Conservation (phyloP, 2,113 vertebrate genomes). For the Cardinalis cardinalis region DNA sequence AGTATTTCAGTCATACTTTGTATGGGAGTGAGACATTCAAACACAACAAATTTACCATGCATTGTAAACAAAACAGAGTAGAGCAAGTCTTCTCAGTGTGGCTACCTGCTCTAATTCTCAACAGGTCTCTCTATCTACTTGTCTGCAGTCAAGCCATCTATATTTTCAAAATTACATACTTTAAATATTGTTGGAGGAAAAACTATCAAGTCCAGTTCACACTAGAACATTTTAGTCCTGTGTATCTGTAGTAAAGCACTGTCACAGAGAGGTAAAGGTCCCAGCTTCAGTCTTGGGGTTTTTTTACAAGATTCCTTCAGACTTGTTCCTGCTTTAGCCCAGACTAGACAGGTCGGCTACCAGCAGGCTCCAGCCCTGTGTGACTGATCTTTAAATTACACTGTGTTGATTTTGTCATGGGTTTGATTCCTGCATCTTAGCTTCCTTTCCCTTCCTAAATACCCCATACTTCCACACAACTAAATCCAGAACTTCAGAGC, state of each 20-base stretch:
- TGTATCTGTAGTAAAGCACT: neutral
- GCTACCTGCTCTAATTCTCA: neutral
- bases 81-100: neutral
- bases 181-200: neutral
- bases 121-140: neutral
- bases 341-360: neutral
- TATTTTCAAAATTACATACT: neutral
- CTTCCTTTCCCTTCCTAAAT: neutral
- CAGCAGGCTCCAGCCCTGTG: neutral
- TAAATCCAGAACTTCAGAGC: neutral
- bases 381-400: neutral
- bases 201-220: neutral
- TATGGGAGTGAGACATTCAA: neutral
- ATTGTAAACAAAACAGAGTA: neutral
- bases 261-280: neutral
- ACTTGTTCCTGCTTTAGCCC: neutral
- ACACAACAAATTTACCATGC: neutral
- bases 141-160: neutral
- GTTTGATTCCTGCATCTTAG: neutral
- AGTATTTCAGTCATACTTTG: neutral
- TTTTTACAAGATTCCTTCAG: neutral
- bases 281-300: neutral
- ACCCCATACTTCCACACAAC: neutral
- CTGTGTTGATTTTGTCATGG: neutral
- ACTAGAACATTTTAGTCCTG: neutral